phyloP scores from a whole-genome alignment of 1,140 invertebrate genomes.

The Dendroctonus ponderosae region DNA sequence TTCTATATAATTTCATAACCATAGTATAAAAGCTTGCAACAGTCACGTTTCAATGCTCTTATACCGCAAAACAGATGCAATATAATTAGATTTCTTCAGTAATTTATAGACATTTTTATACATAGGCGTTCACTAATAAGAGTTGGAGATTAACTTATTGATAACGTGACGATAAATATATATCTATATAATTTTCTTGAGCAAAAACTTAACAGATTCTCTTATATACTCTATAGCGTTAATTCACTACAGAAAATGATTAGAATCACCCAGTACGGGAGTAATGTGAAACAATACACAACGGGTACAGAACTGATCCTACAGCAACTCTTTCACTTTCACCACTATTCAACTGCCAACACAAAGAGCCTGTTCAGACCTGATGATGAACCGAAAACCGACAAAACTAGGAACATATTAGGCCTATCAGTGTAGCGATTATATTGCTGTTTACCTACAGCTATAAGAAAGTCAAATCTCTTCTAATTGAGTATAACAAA shows the following conservation, averaged over 20 bases:
- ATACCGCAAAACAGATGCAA: conserved; percentile 20
- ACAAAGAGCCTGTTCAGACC: too few species aligned
- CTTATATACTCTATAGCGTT: background rate
- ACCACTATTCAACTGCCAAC: too few species aligned
- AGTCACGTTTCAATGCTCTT: conserved; percentile 15
- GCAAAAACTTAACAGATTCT: conserved; percentile 10
- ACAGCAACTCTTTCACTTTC: too few species aligned
- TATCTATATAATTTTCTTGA: conserved; percentile 13
- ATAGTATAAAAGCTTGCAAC: conserved; percentile 32
- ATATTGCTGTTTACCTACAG: conserved; percentile 13
- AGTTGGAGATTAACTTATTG: conserved; percentile 19
- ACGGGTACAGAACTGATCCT: too few species aligned
- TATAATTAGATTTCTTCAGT: conserved; percentile 17
- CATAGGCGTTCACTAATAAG: conserved; percentile 31
- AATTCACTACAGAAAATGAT: background rate
- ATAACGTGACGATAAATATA: conserved; percentile 15
- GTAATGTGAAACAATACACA: too few species aligned
- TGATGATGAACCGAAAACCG: background rate
- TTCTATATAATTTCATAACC: conserved; percentile 32
- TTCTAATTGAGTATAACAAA: too few species aligned
- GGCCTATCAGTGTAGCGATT: conserved; percentile 20
- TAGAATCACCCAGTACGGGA: background rate
- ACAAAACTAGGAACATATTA: conserved; percentile 11
- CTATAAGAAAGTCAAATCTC: background rate
- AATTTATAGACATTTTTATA: conserved; percentile 38